Evolutionary conservation across 2,888 invertebrate species (phyloP), one percentile per base, ranked within the genome.

Genomic region (Dasypogon diadema): DNA sequence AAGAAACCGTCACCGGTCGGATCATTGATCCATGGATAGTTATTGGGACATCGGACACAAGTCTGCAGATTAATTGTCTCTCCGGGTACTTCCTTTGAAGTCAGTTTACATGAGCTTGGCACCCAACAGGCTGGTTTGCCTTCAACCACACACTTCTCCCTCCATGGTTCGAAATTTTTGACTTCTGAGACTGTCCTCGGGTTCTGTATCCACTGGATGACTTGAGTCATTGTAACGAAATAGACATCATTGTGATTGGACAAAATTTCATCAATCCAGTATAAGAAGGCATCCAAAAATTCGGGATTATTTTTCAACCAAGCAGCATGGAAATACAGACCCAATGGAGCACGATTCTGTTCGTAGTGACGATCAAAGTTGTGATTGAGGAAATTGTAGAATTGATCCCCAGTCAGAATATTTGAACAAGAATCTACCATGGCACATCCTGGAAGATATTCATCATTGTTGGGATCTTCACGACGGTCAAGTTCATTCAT

Each of bases 401-500:
- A 97, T 84, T 96, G 96, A 83, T 97, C 96, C 70, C 96, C 96
- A 54, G 92, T 93, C 72, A 96, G 88, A 81, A 96, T 96, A 87
- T 96, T 97, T 76, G 95, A 95, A 88, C 97, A 97, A 14, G 96
- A 96, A 87, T 97, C 96, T 4, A 96, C 96, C 96, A 96, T 96
- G 76, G 95, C 96, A 83, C 96, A 96, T 24, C 95, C 96, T 2
- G 96, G 94, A 56, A 96, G 88, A 82, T 94, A 93, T 85, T 96
- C 96, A 84, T 96, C 96, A 83, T 93, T 95, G 81, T 87, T 91
- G 0, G 96, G 96, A 83, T 96, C 96, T 85, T 97, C 96, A 80
- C 96, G 91, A 80, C 96, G 91, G 87, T 96, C 96, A 80, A 96
- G 87, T 85, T 97, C 96, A 85, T 97, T 97, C 92, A 97, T 93